Conservation (phyloP, 2,888 invertebrate species). For the Stramonita haemastoma region DNA sequence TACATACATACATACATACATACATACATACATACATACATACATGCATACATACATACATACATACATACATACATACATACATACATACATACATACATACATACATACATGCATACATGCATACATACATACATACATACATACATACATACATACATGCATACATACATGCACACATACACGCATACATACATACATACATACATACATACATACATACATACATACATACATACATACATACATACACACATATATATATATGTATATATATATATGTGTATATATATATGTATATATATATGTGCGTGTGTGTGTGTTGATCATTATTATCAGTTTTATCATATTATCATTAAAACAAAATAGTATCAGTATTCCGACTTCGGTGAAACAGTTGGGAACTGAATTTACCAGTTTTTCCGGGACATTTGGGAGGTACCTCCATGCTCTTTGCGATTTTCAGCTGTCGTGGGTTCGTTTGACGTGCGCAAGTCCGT, state of each 20-base stretch:
- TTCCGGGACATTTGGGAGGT: too few relatives aligned
- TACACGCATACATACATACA: slow-evolving; percentile 5
- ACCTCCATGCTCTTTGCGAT: too few relatives aligned
- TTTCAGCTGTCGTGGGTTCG: too few relatives aligned
- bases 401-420: too few relatives aligned
- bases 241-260: neutral
- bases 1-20: neutral
- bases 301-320: too few relatives aligned
- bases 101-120: neutral
- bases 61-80: neutral
- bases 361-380: too few relatives aligned
- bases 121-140: neutral
- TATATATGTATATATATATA: neutral
- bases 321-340: too few relatives aligned
- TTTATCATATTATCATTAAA: too few relatives aligned
- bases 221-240: neutral
- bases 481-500: too few relatives aligned
- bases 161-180: neutral
- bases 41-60: neutral
- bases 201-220: slow-evolving; percentile 22
- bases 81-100: neutral
- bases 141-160: neutral
- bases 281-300: neutral
- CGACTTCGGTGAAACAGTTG: too few relatives aligned
- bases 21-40: neutral